These are phyloP conservation scores for Procambarus virginalis DNA, from an alignment of 1,140 invertebrate genomes.

Conservation along the genomic window DNA sequence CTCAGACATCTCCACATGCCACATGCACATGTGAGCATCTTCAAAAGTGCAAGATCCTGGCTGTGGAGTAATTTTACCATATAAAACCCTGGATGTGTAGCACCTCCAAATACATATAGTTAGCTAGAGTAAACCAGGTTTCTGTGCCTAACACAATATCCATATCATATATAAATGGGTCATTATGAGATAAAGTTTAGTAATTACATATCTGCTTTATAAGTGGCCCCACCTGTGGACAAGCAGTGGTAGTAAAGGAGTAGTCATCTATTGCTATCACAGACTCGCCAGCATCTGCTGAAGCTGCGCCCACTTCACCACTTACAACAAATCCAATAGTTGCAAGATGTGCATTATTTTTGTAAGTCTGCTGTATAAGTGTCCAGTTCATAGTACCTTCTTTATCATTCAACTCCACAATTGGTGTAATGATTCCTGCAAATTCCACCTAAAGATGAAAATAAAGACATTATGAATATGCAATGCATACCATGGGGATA, in stretches of 20 bases:
- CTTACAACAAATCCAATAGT: conserved; percentile 25
- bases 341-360: background rate
- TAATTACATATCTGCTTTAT: background rate
- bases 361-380: conserved; percentile 44
- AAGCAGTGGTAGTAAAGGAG: conserved; percentile 25
- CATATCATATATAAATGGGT: no score
- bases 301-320: conserved; percentile 18
- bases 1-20: conserved; percentile 29
- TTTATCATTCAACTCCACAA: conserved; percentile 23
- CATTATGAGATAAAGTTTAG: no score
- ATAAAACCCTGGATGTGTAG: background rate
- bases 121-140: no score
- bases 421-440: background rate
- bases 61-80: conserved; percentile 8
- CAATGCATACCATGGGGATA: no score
- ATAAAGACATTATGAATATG: background rate
- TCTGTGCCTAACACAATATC: no score
- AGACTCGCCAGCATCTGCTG: background rate
- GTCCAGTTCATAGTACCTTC: conserved; percentile 19
- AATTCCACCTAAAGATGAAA: conserved; percentile 12
- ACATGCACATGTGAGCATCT: conserved; percentile 40
- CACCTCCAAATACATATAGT: background rate
- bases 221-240: conserved; percentile 34
- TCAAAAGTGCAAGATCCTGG: conserved; percentile 54
- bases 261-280: conserved; percentile 46